These are phyloP conservation scores for Oxytorus armatus DNA, from an alignment of 2,888 invertebrate genomes.

Conservation along the genomic window DNA sequence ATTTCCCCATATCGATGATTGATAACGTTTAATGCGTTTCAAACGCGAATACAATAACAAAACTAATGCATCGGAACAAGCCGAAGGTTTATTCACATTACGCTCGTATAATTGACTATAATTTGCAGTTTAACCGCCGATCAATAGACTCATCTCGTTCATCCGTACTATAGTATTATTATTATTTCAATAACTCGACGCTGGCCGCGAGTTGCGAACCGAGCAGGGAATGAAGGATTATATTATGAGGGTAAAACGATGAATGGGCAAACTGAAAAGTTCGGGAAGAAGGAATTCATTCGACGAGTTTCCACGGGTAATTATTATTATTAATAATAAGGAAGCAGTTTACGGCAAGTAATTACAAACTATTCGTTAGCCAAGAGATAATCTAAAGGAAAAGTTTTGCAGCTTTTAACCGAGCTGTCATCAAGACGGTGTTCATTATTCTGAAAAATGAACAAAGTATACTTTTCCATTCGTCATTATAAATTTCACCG, in stretches of 20 bases:
- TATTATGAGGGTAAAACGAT: conserved; percentile 55
- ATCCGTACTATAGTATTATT: not conserved
- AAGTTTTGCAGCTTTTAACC: conserved; percentile 43
- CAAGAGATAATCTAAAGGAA: conserved; percentile 33
- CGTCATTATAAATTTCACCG: conserved; percentile 32
- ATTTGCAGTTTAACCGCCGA: not conserved
- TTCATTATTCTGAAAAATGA: conserved; percentile 40
- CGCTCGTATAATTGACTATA: not conserved
- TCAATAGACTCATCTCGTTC: conserved; percentile 2
- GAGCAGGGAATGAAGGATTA: conserved; percentile 9
- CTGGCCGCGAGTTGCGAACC: conserved; percentile 14
- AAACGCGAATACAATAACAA: not conserved
- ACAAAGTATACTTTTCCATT: conserved; percentile 28
- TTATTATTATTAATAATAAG: conserved; percentile 68
- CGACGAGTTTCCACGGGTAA: conserved; percentile 69
- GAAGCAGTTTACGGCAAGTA: conserved; percentile 63
- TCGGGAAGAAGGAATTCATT: conserved; percentile 69
- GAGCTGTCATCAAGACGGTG: conserved; percentile 23
- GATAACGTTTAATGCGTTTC: not conserved
- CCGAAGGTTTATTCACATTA: not conserved
- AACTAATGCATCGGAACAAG: not conserved
- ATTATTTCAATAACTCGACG: conserved; percentile 69
- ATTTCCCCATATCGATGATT: no score
- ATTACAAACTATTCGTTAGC: conserved; percentile 26
- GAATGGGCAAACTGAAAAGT: conserved; percentile 67